A percentile compares a stretch with the other conserved stretches of the same genome.
phyloP scores from a whole-genome alignment of 2,888 invertebrate species.

The Ectemnius cavifrons region DNA sequence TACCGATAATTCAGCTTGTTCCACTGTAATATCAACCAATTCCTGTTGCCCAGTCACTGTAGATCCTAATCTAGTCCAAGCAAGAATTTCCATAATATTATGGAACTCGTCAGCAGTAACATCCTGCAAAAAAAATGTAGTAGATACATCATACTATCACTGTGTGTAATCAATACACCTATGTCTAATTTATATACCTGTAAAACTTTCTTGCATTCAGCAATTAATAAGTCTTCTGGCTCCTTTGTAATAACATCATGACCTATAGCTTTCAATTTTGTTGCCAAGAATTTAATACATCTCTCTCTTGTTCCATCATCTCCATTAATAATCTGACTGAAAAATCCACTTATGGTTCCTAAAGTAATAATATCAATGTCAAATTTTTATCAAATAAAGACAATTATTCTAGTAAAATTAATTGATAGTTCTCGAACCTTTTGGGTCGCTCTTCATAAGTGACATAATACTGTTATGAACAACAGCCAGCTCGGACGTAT shows the following conservation, averaged over 20 bases:
- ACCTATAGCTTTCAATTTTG: constrained; percentile 89
- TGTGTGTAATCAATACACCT: background rate
- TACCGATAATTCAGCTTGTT: constrained; percentile 91
- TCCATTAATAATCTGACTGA: constrained; percentile 84
- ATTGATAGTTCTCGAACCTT: constrained; percentile 75
- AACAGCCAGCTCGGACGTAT: constrained; percentile 89
- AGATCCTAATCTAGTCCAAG: constrained; percentile 88
- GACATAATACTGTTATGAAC: constrained; percentile 91
- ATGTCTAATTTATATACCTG: constrained; percentile 79
- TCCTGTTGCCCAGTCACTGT: constrained; percentile 92
- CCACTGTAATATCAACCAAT: constrained; percentile 90
- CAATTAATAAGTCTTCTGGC: constrained; percentile 90
- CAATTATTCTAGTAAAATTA: background rate
- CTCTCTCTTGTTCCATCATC: constrained; percentile 90
- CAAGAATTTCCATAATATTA: constrained; percentile 91
- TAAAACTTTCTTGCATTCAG: constrained; percentile 91
- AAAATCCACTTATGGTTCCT: constrained; percentile 84
- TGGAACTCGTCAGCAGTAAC: constrained; percentile 95
- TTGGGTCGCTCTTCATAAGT: constrained; percentile 86
- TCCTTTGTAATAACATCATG: constrained; percentile 89
- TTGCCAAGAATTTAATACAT: constrained; percentile 92
- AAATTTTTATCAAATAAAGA: background rate
- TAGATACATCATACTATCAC: constrained; percentile 18
- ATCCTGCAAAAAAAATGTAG: constrained; percentile 81
- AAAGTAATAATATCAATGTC: constrained; percentile 32